Evolutionary conservation across 2,888 invertebrate species (phyloP), one percentile per base, ranked within the genome.

Genomic region (Luperina nickerlii): DNA sequence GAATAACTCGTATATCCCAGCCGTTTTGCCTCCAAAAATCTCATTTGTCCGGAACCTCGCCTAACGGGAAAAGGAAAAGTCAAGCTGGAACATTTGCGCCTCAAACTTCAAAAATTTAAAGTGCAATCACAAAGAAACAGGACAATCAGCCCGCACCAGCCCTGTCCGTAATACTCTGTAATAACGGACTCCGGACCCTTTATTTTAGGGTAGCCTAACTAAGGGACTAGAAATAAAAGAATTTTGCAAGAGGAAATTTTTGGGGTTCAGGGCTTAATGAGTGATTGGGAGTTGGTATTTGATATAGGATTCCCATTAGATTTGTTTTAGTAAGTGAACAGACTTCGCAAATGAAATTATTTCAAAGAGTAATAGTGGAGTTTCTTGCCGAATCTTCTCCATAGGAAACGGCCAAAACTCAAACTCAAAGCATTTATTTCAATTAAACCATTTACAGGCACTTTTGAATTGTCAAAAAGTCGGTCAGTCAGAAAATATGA

Each of bases 71-170:
- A 18, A 66, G 73, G 78, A 74, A 83, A 76, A 74, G 48, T 82
- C 65, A 57, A 86, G 65, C 66, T 51, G 51, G 51, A 62, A 66
- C 75, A 83, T 74, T 74, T 68, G 74, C 67, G 63, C 42, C 18
- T 32, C 62, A 75, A 87, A 81, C 74, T 88, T 87, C 78, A 87
- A 88, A 89, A 88, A 76, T 84, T 86, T 86, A 51, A 88, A 86
- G 68, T 60, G 78, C 77, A 68, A 63, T 73, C 67, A 51, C 72
- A 66, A 82, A 77, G 76, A 85, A 87, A 85, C 85, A 75, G 82
- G 78, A 87, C 85, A 82, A 86, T 86, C 83, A 83, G 66, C 79
- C 76, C 76, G 66, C 45, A 67, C 81, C 83, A 62, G 86, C 51
- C 73, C 76, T 75, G 77, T 27, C 72, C 73, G 78, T 85, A 85